Conservation (phyloP, 2,113 vertebrate genomes). For the Oncorhynchus masou region DNA sequence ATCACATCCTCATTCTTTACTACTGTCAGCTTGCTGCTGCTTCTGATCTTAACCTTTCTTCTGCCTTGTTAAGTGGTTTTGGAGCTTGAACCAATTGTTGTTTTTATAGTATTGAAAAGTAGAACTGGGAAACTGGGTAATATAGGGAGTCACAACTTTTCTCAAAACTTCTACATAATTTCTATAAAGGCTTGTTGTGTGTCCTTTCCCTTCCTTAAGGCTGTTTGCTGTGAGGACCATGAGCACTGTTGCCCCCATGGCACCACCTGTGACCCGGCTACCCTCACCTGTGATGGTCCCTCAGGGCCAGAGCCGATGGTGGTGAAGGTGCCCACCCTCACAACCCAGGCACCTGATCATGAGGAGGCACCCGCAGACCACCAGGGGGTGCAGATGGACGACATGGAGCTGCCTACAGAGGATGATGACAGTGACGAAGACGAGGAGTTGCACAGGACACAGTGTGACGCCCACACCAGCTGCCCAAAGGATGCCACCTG, state of each 20-base stretch:
- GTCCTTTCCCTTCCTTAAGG: slow-evolving; percentile 48
- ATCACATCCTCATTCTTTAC: not conserved
- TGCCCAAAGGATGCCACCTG: slow-evolving; percentile 66
- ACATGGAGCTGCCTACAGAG: not conserved
- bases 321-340: slow-evolving; percentile 12
- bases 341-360: not conserved
- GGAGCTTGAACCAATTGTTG: not conserved
- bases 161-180: not conserved
- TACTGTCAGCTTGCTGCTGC: not conserved
- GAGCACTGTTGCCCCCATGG: slow-evolving; percentile 58
- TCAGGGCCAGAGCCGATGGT: slow-evolving; percentile 29
- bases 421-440: not conserved
- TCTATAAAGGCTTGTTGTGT: not conserved
- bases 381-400: not conserved
- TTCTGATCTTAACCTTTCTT: not conserved
- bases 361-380: not conserved
- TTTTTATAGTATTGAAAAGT: not conserved
- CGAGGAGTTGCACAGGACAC: not conserved
- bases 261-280: slow-evolving; percentile 38
- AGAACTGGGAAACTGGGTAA: too few relatives aligned
- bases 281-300: not conserved
- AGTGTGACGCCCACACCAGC: slow-evolving; percentile 55
- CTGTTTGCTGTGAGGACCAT: slow-evolving; percentile 68
- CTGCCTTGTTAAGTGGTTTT: not conserved
- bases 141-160: not conserved